Percentiles rank a stretch among this genome's conserved stretches.
Evolutionary conservation across 2,113 vertebrate species (phyloP).

Genomic region (Panthera uncia): DNA sequence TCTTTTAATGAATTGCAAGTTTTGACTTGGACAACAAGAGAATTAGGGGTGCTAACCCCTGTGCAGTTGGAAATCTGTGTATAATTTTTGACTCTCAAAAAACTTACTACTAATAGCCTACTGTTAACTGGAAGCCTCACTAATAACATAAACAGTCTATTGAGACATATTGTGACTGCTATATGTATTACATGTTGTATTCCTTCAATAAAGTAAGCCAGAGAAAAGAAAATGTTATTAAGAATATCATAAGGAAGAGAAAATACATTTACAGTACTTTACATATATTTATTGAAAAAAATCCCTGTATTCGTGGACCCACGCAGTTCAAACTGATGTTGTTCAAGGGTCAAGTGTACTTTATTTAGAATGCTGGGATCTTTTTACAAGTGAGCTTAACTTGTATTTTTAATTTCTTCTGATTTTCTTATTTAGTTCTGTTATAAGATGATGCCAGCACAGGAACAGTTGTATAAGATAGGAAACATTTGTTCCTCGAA

Average conservation of each 20-base stretch:
- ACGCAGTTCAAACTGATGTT: neutral
- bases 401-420: conserved; percentile 23
- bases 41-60: neutral
- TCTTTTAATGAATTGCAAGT: conserved; percentile 21
- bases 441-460: neutral
- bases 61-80: neutral
- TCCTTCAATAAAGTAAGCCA: neutral
- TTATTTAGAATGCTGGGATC: neutral
- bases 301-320: neutral
- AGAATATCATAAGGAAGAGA: neutral
- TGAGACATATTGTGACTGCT: neutral
- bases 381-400: neutral
- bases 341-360: neutral
- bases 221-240: neutral
- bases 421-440: conserved; percentile 5
- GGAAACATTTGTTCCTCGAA: conserved; percentile 15
- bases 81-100: neutral
- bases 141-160: neutral
- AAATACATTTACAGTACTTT: neutral
- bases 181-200: neutral
- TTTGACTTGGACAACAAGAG: neutral
- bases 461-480: neutral
- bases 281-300: neutral
- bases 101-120: neutral
- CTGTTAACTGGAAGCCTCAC: neutral